Conservation (phyloP, 2,888 invertebrate species). For the Platynereis dumerilii region DNA sequence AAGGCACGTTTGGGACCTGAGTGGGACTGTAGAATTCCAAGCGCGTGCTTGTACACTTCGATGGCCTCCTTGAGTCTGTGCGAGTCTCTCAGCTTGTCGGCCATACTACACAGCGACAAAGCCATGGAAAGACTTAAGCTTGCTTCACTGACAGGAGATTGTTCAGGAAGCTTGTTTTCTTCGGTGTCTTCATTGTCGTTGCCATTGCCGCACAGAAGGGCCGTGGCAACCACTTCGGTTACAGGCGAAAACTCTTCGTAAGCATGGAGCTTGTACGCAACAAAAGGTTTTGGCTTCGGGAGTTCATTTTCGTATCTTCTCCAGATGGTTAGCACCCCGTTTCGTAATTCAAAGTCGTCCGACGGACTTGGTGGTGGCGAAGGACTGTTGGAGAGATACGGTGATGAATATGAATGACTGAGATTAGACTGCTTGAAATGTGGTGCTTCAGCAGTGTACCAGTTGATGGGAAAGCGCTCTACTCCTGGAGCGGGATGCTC, state of each 20-base stretch:
- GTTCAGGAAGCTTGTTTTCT: background rate
- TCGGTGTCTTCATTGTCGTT: background rate
- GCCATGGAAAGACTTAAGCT: conserved; percentile 19
- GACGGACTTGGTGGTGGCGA: background rate
- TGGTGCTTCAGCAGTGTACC: background rate
- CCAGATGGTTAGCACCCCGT: conserved; percentile 15
- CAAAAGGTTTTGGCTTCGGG: background rate
- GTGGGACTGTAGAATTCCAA: conserved; percentile 29
- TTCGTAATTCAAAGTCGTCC: conserved; percentile 4
- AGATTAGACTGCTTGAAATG: too few relatives aligned
- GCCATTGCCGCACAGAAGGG: background rate
- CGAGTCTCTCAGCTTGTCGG: conserved; percentile 11
- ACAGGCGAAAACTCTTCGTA: conserved; percentile 39
- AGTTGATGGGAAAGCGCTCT: too few relatives aligned
- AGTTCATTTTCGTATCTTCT: conserved; percentile 20
- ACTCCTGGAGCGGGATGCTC: too few relatives aligned
- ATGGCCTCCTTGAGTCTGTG: conserved; percentile 19
- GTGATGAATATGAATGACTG: conserved; percentile 5
- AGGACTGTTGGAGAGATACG: conserved; percentile 5
- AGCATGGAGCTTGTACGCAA: conserved; percentile 25
- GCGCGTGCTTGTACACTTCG: conserved; percentile 36
- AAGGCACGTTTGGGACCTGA: conserved; percentile 9
- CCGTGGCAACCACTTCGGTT: conserved; percentile 26
- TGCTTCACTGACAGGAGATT: conserved; percentile 10
- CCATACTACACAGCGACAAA: conserved; percentile 17